Evolutionary conservation across 1,140 invertebrate genomes (phyloP).

Genomic region (Nephila pilipes): DNA sequence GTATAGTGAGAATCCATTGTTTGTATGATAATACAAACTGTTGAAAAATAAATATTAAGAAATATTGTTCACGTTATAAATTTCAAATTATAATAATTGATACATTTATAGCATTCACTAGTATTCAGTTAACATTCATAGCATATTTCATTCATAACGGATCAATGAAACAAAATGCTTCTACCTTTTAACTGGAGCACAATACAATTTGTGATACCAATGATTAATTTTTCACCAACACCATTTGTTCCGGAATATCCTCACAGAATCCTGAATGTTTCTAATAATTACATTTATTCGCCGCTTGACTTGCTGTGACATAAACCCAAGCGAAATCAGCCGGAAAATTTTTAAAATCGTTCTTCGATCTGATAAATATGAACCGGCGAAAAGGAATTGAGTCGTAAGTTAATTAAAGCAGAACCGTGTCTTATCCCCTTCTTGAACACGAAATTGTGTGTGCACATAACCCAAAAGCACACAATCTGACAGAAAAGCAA

Average conservation of each 20-base stretch:
- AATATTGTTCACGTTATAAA: no score
- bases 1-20: no score
- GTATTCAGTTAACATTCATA: no score
- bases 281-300: neutral
- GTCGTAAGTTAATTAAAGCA: conserved; percentile 36
- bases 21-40: no score
- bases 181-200: no score
- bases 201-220: no score
- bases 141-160: no score
- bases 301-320: neutral
- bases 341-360: neutral
- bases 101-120: no score
- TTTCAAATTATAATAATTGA: no score
- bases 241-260: neutral
- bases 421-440: neutral
- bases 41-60: no score
- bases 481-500: conserved; percentile 34
- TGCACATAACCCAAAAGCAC: conserved; percentile 16
- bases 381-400: neutral
- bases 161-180: no score
- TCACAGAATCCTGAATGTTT: neutral
- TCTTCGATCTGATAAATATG: conserved; percentile 21
- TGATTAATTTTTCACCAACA: neutral
- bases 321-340: neutral
- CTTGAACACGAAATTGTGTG: neutral